These are phyloP conservation scores for Disparrhopalites patrizii DNA, from an alignment of 2,888 invertebrate species.

Conservation along the genomic window DNA sequence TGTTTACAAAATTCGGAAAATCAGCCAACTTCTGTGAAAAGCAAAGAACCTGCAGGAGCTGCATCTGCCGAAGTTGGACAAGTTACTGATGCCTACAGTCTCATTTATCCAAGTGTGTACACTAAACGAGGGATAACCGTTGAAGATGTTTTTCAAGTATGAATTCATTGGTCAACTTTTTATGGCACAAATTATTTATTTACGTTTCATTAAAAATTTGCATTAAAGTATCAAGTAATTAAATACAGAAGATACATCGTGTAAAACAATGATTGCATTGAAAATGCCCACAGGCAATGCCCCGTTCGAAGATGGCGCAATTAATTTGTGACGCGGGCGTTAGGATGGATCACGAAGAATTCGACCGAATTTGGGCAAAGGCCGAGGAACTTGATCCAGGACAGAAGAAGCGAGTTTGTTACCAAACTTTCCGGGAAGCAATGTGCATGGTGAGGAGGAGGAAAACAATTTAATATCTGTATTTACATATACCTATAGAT, in stretches of 20 bases:
- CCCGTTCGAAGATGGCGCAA: slow-evolving; percentile 35
- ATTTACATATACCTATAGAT: neutral
- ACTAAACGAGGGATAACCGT: slow-evolving; percentile 40
- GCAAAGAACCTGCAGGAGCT: slow-evolving; percentile 34
- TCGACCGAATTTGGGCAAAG: slow-evolving; percentile 49
- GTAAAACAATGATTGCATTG: too few relatives aligned
- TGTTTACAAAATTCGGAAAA: slow-evolving; percentile 34
- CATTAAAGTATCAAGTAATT: too few relatives aligned
- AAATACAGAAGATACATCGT: too few relatives aligned
- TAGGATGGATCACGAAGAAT: slow-evolving; percentile 48
- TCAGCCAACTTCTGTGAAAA: slow-evolving; percentile 31
- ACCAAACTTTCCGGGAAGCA: slow-evolving; percentile 49
- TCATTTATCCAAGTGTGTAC: slow-evolving; percentile 45
- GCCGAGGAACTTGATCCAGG: slow-evolving; percentile 48
- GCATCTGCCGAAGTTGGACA: slow-evolving; percentile 41
- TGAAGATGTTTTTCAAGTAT: slow-evolving; percentile 43
- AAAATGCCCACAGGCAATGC: slow-evolving; percentile 32
- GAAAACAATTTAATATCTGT: too few relatives aligned
- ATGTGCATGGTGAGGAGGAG: slow-evolving; percentile 33
- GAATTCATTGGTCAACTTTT: neutral
- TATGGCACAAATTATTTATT: neutral
- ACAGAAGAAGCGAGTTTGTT: slow-evolving; percentile 46
- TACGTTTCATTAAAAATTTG: too few relatives aligned
- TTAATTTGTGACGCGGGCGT: slow-evolving; percentile 45
- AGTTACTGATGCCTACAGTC: slow-evolving; percentile 44